Base-by-base conservation (phyloP, 1,140 invertebrate genomes). In the Anoplolepis gracilipes region DNA sequence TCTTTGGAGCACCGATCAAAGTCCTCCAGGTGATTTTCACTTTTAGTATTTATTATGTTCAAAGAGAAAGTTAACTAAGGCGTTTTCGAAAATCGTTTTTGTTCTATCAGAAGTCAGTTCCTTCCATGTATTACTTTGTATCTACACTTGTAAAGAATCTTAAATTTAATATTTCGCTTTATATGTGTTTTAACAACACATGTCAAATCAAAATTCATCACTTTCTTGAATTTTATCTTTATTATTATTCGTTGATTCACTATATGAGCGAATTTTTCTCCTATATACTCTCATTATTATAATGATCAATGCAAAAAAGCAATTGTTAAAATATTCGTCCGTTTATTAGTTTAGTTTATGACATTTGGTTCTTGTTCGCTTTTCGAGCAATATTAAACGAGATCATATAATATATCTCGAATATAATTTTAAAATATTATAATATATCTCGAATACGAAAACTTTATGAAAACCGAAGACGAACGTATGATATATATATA, bases 31-130 rank as follows among this genome's bases (percentile, higher is more conserved):
- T 90, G 84, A 84, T 87, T 84, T 86, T 73, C 67, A 88, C 86
- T 88, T 90, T 69, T 87, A 87, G 87, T 90, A 90, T 90, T 90
- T 90, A 90, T 89, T 90, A 62, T 78, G 75, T 88, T 85, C 62
- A 30, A 85, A 59, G 79, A 90, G 86, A 90, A 90, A 82, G 79
- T 86, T n/a, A n/a, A n/a, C 33, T 39, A 76, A 85, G 64, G 46
- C n/a, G 81, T 73, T 88, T 77, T 30, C 64, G 73, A 88, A 78
- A 79, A 88, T 84, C 79, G 84, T 73, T 81, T 69, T 82, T 78
- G 64, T 78, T 86, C 76, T 77, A 70, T 88, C 75, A 86, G 39
- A n/a, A 86, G 61, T 46, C 61, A 53, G 62, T 33, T 64, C 30
- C 75, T 39, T 77, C 22, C 61, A 55, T 64, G 49, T 79, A 81